These are phyloP conservation scores for Sinodicranocentrus sp. DNA, from an alignment of 2,888 invertebrate genomes.

Conservation along the genomic window DNA sequence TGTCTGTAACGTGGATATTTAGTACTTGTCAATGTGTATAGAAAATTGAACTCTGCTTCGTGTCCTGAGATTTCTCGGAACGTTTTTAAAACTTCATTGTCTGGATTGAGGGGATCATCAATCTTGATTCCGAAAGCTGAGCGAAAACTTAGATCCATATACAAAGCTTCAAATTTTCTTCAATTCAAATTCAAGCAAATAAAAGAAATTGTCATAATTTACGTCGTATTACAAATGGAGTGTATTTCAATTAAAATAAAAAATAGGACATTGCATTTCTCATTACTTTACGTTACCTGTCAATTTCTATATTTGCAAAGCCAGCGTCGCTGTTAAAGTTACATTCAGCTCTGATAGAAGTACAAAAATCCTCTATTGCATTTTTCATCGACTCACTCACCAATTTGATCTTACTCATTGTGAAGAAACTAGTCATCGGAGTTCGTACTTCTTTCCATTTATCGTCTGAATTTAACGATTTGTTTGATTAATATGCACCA, in stretches of 20 bases:
- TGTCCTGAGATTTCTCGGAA: conserved; percentile 65
- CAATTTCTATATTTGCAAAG: conserved; percentile 39
- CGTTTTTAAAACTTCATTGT: conserved; percentile 64
- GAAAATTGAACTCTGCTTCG: conserved; percentile 51
- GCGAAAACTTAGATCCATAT: conserved; percentile 66
- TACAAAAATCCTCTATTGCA: conserved; percentile 44
- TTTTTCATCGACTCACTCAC: conserved; percentile 66
- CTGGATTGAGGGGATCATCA: conserved; percentile 60
- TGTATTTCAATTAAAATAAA: background rate
- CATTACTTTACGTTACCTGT: conserved; percentile 13
- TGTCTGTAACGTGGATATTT: no score
- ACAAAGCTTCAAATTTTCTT: conserved; percentile 48
- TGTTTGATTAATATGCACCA: no score
- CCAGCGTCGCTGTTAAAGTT: conserved; percentile 34
- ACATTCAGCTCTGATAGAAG: conserved; percentile 37
- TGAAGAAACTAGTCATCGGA: conserved; percentile 56
- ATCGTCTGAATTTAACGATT: no score
- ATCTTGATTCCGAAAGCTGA: conserved; percentile 68
- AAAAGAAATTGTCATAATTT: no score
- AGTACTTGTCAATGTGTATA: conserved; percentile 71
- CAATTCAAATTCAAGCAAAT: no score
- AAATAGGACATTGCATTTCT: no score
- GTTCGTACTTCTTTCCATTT: conserved; percentile 71
- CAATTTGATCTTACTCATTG: conserved; percentile 65
- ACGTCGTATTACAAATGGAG: no score